Base-by-base conservation (phyloP, 2,888 invertebrate genomes). In the Pardosa pseudoannulata region DNA sequence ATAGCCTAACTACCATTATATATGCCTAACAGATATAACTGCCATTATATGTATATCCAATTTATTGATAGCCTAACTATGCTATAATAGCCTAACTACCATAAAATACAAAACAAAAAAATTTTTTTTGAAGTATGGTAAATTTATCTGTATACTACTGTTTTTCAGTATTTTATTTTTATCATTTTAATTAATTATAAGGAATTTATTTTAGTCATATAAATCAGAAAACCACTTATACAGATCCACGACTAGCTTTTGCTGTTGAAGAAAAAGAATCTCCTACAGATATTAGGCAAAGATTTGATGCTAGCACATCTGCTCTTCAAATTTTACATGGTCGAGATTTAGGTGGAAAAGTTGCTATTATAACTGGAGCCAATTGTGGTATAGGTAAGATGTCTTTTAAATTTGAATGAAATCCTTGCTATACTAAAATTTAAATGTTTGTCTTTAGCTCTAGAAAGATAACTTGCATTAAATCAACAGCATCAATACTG, bases 191-290 rank as follows among this genome's bases (percentile, higher is more conserved):
- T n/a, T n/a, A n/a, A n/a, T n/a, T n/a, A 62, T 23, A n/a, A 50
- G 16, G 3, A 27, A 0, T 64, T 1, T 13, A 67, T 67, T 67
- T 7, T 89, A 92, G 92, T 89, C 95, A 95, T 89, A 94, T 94
- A 89, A 96, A 96, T 90, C 94, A 95, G 65, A 94, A 94, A 85
- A 96, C 95, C 39, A 97, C 97, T 0, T 96, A 95, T 90, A 95
- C 96, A 0, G 98, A 98, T 92, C 98, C 98, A 1, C 93, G 98
- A 88, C 92, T 98, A 88, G 98, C 98, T 0, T 98, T 97, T 93
- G 96, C 98, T 23, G 94, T 94, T 0, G 96, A 97, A 92, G 95
- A 96, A 90, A 94, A 95, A 89, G 94, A 95, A 90, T 93, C 94
- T 0, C 79, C 79, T 3, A 56, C 50, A 27, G 88, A 89, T 62